Evolutionary conservation across 2,113 vertebrate genomes (phyloP), one percentile per base, ranked within the genome.

Genomic region (Anser brachyrhynchus): DNA sequence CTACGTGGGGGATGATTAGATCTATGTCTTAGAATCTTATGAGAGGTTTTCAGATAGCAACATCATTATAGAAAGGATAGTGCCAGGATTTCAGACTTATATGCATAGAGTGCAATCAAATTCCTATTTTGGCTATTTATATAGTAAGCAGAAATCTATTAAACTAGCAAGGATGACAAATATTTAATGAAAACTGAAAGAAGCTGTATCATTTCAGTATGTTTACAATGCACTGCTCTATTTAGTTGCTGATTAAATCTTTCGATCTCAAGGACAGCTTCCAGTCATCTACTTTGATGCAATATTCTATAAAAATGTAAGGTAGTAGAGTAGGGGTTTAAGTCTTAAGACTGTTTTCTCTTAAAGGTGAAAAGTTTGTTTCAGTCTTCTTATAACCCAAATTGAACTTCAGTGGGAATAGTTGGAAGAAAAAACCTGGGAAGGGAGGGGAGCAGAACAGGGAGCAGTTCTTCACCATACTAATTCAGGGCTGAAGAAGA

Each of bases 161-260:
- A 83, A 82, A 69, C 70, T 49, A 39, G n/a, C 39, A 72, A 75
- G 57, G 70, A 94, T 74, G 74, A 66, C 81, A 93, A 92, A 95
- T 84, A 92, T 82, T 95, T 87, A 82, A 76, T 31, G 62, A 81
- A 89, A 65, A 81, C 37, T 51, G 49, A 37, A 80, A 89, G 28
- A 89, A 33, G 31, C 41, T 52, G 4, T 91, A 51, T 61, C 0
- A 74, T 79, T 95, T 91, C n/a, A 70, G 35, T 55, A 55, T 84
- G 26, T 91, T 88, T 71, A 77, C 49, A 77, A 31, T 89, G 61
- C 28, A 83, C 13, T 76, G 9, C 17, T 92, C 43, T 89, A 51
- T 82, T 92, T 82, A 82, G 84, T 85, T 86, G 78, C 71, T 92
- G 84, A 72, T 88, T 79, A 74, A 85, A 67, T 85, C 57, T 84